Conservation (phyloP, 2,888 invertebrate species). For the Ischnus inquisitorius region DNA sequence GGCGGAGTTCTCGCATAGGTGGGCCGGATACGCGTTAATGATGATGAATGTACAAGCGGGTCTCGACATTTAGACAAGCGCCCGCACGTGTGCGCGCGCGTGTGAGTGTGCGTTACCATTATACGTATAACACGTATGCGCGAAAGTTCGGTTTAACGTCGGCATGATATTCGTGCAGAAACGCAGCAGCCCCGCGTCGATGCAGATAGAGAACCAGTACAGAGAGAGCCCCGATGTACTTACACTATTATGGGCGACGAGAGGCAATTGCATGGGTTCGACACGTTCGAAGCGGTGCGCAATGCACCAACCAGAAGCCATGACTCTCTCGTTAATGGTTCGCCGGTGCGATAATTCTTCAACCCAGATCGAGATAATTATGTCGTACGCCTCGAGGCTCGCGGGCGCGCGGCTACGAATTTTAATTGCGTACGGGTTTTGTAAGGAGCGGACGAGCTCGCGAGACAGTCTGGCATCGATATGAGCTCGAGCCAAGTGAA, state of each 20-base stretch:
- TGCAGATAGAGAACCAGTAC: constrained; percentile 20
- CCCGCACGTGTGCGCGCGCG: constrained; percentile 34
- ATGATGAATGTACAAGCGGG: constrained; percentile 70
- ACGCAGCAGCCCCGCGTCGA: constrained; percentile 18
- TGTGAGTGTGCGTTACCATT: constrained; percentile 12
- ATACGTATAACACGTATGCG: background rate
- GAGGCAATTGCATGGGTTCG: constrained; percentile 53
- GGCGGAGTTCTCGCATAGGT: constrained; percentile 58
- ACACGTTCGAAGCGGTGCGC: constrained; percentile 45
- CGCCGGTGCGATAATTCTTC: constrained; percentile 72
- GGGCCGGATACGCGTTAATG: constrained; percentile 72
- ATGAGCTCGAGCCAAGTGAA: constrained; percentile 16
- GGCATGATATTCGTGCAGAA: constrained; percentile 32
- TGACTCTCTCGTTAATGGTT: constrained; percentile 45
- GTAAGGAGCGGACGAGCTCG: constrained; percentile 17
- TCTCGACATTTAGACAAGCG: constrained; percentile 60
- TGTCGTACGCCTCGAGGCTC: constrained; percentile 50
- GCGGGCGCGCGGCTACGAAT: constrained; percentile 20
- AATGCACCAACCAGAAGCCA: constrained; percentile 39
- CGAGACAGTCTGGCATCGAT: constrained; percentile 42
- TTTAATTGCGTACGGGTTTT: constrained; percentile 26
- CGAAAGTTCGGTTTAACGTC: constrained; percentile 37
- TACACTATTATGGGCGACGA: constrained; percentile 42
- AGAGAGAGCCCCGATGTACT: constrained; percentile 15
- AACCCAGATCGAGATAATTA: constrained; percentile 74